A percentile compares a stretch with the other conserved stretches of the same genome.
Evolutionary conservation across 2,888 invertebrate genomes (phyloP).

Genomic region (Choristoneura rosaceana): DNA sequence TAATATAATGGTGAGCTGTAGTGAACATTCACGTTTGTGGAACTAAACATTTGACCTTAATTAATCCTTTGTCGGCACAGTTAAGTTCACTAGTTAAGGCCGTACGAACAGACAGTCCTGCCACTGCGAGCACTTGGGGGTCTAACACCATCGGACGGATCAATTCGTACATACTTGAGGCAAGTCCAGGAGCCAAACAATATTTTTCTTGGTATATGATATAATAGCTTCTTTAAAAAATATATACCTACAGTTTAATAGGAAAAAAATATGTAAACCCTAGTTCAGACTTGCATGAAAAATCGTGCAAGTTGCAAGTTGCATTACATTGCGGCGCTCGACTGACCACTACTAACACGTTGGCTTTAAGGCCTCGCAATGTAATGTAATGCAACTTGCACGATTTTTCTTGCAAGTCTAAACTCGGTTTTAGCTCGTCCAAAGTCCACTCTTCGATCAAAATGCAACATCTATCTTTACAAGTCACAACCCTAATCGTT

Average conservation of each 20-base stretch:
- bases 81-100: constrained; percentile 33
- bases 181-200: constrained; percentile 11
- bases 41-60: constrained; percentile 33
- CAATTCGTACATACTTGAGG: constrained; percentile 69
- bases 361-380: no score
- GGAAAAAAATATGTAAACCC: no score
- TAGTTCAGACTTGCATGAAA: no score
- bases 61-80: constrained; percentile 25
- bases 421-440: no score
- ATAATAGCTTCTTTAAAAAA: no score
- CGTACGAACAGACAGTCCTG: constrained; percentile 54
- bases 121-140: constrained; percentile 66
- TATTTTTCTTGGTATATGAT: no score
- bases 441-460: constrained; percentile 29
- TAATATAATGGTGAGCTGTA: constrained; percentile 2
- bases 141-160: constrained; percentile 79
- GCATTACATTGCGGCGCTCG: no score
- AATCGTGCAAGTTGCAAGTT: no score
- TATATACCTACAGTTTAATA: neutral
- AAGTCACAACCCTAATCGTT: constrained; percentile 41
- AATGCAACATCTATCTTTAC: constrained; percentile 32
- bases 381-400: no score
- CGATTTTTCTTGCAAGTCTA: no score
- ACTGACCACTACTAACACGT: no score
- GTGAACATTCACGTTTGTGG: neutral